Percentiles rank a stretch among this genome's conserved stretches.
Conservation (phyloP, 2,113 vertebrate genomes). For the Pedionomus torquatus region DNA sequence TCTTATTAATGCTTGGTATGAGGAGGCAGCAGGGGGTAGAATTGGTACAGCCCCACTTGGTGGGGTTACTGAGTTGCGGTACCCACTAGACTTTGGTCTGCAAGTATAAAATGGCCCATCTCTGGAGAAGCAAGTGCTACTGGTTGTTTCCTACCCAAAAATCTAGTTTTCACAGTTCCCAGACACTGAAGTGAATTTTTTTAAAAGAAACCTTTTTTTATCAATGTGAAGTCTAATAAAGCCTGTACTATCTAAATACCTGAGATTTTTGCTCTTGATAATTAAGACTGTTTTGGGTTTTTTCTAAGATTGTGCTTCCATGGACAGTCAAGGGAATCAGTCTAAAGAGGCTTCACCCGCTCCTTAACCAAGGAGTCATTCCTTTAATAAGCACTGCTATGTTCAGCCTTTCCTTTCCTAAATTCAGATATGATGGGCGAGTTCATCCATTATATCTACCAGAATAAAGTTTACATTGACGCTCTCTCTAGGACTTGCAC, state of each 20-base stretch:
- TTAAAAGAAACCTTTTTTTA: not conserved
- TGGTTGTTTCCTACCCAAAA: not conserved
- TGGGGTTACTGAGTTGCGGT: no score
- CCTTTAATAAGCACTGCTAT: not conserved
- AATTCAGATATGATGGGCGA: not conserved
- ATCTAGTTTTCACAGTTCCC: not conserved
- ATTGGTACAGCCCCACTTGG: no score
- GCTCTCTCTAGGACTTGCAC: not conserved
- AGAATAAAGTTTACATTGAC: not conserved
- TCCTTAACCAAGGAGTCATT: not conserved
- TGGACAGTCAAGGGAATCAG: not conserved
- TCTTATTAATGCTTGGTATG: rapidly evolving
- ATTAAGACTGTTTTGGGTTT: not conserved
- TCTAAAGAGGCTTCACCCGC: not conserved
- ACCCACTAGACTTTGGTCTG: not conserved
- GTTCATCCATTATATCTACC: not conserved
- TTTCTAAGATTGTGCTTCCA: not conserved
- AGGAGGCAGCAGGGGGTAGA: not conserved
- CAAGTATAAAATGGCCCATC: no score
- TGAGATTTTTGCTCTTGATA: not conserved
- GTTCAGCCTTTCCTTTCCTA: not conserved
- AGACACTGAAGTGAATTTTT: not conserved
- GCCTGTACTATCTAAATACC: not conserved
- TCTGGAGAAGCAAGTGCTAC: not conserved
- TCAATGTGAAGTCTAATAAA: not conserved